Percentiles rank a stretch among this genome's conserved stretches.
Evolutionary conservation across 2,888 invertebrate genomes (phyloP).

Genomic region (Drosophila borborema): DNA sequence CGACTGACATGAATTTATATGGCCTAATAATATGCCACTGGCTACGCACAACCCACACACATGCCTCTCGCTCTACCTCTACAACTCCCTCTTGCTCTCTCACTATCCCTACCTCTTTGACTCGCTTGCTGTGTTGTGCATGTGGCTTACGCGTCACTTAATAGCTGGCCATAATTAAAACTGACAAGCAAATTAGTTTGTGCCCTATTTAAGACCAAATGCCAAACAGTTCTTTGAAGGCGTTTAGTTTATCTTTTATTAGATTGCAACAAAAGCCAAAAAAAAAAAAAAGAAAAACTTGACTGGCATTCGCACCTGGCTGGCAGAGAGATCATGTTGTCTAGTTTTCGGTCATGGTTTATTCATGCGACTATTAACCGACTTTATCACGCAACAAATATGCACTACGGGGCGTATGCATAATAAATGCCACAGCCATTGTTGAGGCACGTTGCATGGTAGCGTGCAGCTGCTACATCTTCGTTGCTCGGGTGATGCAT

Average conservation of each 20-base stretch:
- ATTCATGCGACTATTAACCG: conserved; percentile 78
- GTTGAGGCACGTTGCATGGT: conserved; percentile 25
- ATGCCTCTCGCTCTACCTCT: not conserved
- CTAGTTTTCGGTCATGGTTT: conserved; percentile 60
- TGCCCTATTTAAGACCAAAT: conserved; percentile 28
- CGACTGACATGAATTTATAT: conserved; percentile 80
- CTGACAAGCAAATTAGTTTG: conserved; percentile 79
- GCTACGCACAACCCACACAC: conserved; percentile 26
- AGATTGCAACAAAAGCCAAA: conserved; percentile 14
- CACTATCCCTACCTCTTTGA: not conserved
- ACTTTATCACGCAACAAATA: conserved; percentile 81
- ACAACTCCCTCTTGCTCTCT: not conserved
- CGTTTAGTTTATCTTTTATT: conserved; percentile 62
- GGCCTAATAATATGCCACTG: conserved; percentile 75
- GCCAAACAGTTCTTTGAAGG: conserved; percentile 22
- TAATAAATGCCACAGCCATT: conserved; percentile 72
- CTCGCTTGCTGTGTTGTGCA: conserved; percentile 6
- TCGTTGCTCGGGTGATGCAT: conserved; percentile 24
- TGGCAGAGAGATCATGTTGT: not conserved
- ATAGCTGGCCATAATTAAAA: conserved; percentile 74
- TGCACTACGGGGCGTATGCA: conserved; percentile 79
- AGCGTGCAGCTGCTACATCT: conserved; percentile 20
- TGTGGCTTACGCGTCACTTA: conserved; percentile 61
- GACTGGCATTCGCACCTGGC: conserved; percentile 52
- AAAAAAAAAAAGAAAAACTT: conserved; percentile 14